Evolutionary conservation across 1,140 invertebrate species (phyloP).

Genomic region (Bathynomus jamesi): DNA sequence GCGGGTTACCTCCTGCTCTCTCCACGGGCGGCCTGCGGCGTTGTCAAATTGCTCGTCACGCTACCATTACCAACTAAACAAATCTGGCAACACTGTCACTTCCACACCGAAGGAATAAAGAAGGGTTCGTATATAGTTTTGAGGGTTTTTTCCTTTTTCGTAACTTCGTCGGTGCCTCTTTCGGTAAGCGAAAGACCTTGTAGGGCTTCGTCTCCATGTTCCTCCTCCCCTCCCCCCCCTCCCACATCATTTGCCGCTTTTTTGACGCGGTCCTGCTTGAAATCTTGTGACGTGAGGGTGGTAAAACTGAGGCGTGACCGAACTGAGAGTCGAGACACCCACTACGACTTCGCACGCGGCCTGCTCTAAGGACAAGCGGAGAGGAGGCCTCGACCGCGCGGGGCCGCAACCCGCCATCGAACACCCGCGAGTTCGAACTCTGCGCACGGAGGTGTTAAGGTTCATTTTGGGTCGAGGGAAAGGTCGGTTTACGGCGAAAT

Average conservation of each 20-base stretch:
- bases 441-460: too few relatives aligned
- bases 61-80: slow-evolving; percentile 16
- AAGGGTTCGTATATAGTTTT: too few relatives aligned
- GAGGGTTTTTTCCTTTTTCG: too few relatives aligned
- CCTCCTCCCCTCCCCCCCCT: too few relatives aligned
- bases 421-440: too few relatives aligned
- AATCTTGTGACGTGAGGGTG: slow-evolving; percentile 5
- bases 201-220: too few relatives aligned
- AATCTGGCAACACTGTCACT: slow-evolving; percentile 34
- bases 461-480: too few relatives aligned
- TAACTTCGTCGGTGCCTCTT: too few relatives aligned
- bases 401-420: slow-evolving; percentile 16
- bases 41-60: slow-evolving; percentile 32
- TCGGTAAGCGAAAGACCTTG: too few relatives aligned
- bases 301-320: slow-evolving; percentile 3
- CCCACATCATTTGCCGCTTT: not conserved
- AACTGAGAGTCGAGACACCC: slow-evolving; percentile 21
- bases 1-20: slow-evolving; percentile 27
- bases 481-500: slow-evolving; percentile 7
- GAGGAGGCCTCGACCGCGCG: slow-evolving; percentile 20
- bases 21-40: slow-evolving; percentile 29
- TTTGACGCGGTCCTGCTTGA: not conserved
- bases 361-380: slow-evolving; percentile 27
- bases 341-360: slow-evolving; percentile 27
- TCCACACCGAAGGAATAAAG: slow-evolving; percentile 28